Evolutionary conservation across 1,140 invertebrate species (phyloP), one percentile per base, ranked within the genome.

Genomic region (Lepidurus apus): DNA sequence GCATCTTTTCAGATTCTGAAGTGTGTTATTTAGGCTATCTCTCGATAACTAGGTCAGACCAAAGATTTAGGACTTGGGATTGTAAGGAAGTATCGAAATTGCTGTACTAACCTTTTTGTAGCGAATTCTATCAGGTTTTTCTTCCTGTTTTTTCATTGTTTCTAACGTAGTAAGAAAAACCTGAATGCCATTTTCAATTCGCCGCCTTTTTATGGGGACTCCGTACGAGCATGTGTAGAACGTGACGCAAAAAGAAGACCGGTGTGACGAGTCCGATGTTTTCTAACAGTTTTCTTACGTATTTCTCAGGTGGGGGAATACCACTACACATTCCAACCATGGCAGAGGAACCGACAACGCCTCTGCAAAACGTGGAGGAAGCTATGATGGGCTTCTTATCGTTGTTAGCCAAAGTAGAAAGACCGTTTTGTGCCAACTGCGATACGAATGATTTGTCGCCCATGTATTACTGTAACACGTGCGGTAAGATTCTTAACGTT

Each of bases 391-490:
- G 87, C 42, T 90, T 91, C 83, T 83, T 91, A 43, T 88, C 91
- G 17, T 90, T 91, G 75, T 85, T 90, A 24, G 88, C 89, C 1
- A 90, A 90, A 81, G 88, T 88, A 65, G 90, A 91, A 81, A 90
- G 91, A 83, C 89, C 90, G 76, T 89, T 90, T 3, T 91, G 90
- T 84, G 89, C 90, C 78, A 91, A 91, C 82, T 91, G 90, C 81
- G 90, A 91, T 83, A 91, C 90, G 80, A 84, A 89, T 9, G 90
- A 91, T 81, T 87, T 89, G 79, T 85, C 86, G 24, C 88, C 89
- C 24, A 91, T 91, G 90, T 91, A 86, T 81, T 91, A 91, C 84
- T 91, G 90, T 84, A 90, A 88, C 78, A 91, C 90, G 42, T 91
- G 90, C 82, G 89, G 90, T 91, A 84, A 81, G 85, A 43, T 7